Conservation (phyloP, 2,797 vertebrate species). For the Bovichtus variegatus region DNA sequence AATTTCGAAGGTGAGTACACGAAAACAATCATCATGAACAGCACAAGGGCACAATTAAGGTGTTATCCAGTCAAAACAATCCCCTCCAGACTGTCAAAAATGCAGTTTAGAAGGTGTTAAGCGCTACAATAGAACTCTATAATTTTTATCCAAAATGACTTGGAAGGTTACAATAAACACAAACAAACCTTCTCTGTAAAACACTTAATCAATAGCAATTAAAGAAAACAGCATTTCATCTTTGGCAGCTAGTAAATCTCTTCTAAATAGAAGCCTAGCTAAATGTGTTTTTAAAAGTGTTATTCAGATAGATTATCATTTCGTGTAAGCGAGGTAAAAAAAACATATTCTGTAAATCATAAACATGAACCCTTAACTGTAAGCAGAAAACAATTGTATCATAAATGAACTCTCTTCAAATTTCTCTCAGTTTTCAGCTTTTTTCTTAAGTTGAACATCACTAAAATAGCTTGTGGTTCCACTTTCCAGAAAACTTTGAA, state of each 20-base stretch:
- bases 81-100: conserved; percentile 10
- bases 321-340: background rate
- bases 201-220: background rate
- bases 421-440: conserved; percentile 1
- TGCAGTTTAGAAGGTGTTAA: conserved; percentile 13
- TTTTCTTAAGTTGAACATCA: conserved; percentile 3
- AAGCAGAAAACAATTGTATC: background rate
- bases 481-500: conserved; percentile 8
- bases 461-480: background rate
- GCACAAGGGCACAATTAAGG: conserved; percentile 41
- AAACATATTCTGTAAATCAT: background rate
- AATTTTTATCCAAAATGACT: conserved; percentile 15
- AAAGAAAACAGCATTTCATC: background rate
- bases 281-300: background rate
- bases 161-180: conserved; percentile 25
- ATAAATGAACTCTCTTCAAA: background rate
- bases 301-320: background rate
- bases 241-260: background rate
- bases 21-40: conserved; percentile 46
- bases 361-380: background rate
- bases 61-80: conserved; percentile 40
- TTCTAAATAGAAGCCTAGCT: background rate
- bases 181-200: conserved; percentile 15
- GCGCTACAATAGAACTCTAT: background rate
- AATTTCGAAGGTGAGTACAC: conserved; percentile 55